A percentile compares a stretch with the other conserved stretches of the same genome.
phyloP scores from a whole-genome alignment of 2,888 invertebrate species.

The Hymenopus coronatus region DNA sequence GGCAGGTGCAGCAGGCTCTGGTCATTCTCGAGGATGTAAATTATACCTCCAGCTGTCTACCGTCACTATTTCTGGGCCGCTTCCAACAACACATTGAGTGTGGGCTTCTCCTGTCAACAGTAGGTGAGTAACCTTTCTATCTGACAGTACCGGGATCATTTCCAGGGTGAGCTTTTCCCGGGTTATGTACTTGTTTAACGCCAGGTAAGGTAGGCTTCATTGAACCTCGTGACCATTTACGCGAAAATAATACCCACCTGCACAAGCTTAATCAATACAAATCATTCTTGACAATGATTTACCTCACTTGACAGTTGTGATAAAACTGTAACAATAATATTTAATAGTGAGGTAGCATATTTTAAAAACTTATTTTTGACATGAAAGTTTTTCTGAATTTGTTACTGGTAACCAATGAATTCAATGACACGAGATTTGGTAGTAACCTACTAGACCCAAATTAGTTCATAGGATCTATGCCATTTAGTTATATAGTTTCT shows the following conservation, averaged over 20 bases:
- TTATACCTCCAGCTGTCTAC: not conserved
- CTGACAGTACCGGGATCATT: not conserved
- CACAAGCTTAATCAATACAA: not conserved
- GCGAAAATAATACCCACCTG: not conserved
- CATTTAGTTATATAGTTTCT: too few relatives aligned
- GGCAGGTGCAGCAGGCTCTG: not conserved
- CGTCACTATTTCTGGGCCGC: not conserved
- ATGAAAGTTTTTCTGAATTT: too few relatives aligned
- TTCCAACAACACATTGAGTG: not conserved
- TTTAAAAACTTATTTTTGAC: too few relatives aligned
- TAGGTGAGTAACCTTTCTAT: not conserved
- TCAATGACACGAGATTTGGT: too few relatives aligned
- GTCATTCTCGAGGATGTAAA: not conserved
- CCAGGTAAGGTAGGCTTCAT: not conserved
- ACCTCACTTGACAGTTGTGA: too few relatives aligned
- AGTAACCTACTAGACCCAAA: too few relatives aligned
- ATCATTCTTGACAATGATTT: too few relatives aligned
- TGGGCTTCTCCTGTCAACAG: not conserved
- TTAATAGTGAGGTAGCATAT: too few relatives aligned
- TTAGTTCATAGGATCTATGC: too few relatives aligned
- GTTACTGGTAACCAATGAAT: too few relatives aligned
- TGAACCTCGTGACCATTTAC: not conserved
- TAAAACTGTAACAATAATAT: too few relatives aligned
- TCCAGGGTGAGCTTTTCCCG: not conserved
- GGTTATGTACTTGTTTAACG: not conserved